Conservation (phyloP, 2,797 vertebrate genomes). For the Etheostoma nigrum region DNA sequence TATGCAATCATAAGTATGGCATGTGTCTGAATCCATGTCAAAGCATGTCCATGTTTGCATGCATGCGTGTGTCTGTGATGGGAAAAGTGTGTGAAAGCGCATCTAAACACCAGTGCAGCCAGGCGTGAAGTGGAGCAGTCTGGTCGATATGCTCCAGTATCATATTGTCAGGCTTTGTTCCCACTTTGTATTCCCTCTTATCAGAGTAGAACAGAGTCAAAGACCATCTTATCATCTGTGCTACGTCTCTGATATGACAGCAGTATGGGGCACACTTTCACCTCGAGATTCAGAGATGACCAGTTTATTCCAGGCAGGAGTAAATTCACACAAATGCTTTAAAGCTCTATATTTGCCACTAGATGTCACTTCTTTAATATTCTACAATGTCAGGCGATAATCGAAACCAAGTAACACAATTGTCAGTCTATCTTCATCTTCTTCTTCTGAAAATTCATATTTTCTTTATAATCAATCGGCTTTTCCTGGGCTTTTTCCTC, state of each 20-base stretch:
- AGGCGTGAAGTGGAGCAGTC: constrained; percentile 72
- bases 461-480: constrained; percentile 21
- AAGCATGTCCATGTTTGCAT: neutral
- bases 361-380: neutral
- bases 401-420: neutral
- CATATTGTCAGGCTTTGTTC: constrained; percentile 47
- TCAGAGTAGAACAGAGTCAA: constrained; percentile 16
- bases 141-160: constrained; percentile 69
- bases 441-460: constrained; percentile 25
- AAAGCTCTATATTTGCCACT: neutral
- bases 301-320: neutral
- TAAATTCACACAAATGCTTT: neutral
- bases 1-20: neutral
- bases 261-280: constrained; percentile 3
- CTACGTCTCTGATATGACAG: constrained; percentile 18
- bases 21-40: neutral
- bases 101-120: constrained; percentile 63
- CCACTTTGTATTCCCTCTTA: constrained; percentile 56
- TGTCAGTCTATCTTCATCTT: constrained; percentile 1
- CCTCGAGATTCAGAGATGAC: neutral
- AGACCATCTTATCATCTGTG: constrained; percentile 27
- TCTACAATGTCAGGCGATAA: neutral
- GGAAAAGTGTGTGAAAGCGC: constrained; percentile 31
- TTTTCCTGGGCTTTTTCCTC: constrained; percentile 10
- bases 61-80: constrained; percentile 22